phyloP scores from a whole-genome alignment of 2,113 vertebrate species.

The Pao palembangensis region DNA sequence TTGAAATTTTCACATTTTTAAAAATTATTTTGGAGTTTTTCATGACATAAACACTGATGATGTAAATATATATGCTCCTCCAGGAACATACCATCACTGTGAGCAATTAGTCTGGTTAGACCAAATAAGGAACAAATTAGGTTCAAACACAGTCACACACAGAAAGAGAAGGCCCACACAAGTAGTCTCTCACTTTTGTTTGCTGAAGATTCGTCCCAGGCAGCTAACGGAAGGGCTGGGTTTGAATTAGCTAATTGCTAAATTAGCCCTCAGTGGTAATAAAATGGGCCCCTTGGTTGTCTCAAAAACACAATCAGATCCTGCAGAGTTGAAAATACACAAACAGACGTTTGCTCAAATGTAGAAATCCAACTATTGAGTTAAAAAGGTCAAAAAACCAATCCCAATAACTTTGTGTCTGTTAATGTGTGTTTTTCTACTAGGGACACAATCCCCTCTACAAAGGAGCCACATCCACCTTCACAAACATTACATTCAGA shows the following conservation, averaged over 20 bases:
- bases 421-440: neutral
- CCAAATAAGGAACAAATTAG: neutral
- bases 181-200: conserved; percentile 7
- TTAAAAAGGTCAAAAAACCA: neutral
- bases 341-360: conserved; percentile 6
- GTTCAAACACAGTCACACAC: conserved; percentile 4
- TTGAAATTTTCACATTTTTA: too few species aligned
- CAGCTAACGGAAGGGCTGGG: conserved; percentile 59
- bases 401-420: neutral
- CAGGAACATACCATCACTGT: neutral
- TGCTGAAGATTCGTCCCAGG: conserved; percentile 45
- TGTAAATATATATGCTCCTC: too few species aligned
- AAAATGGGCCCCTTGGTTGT: conserved; percentile 5
- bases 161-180: conserved; percentile 43
- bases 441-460: conserved; percentile 95
- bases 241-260: conserved; percentile 64
- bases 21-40: too few species aligned
- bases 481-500: conserved; percentile 94
- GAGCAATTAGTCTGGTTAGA: too few species aligned
- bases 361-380: neutral
- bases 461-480: conserved; percentile 93
- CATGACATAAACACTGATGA: too few species aligned
- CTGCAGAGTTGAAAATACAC: conserved; percentile 26
- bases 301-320: conserved; percentile 35
- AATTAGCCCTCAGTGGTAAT: conserved; percentile 68